A percentile compares a stretch with the other conserved stretches of the same genome.
phyloP scores from a whole-genome alignment of 2,797 vertebrate genomes.

The Sebastes kiyomatsui region DNA sequence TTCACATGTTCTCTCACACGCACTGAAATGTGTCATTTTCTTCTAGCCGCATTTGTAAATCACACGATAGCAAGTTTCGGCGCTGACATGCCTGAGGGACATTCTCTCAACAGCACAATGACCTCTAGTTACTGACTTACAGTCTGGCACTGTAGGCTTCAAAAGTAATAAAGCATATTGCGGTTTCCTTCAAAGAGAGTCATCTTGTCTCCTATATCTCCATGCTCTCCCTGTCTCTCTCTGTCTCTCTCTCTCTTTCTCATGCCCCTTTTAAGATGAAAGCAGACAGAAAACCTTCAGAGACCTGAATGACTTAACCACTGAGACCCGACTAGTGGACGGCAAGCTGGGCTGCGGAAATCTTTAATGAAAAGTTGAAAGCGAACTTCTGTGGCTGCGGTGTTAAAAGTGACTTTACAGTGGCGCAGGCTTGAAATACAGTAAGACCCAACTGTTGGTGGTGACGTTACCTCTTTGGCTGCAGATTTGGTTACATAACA shows the following conservation, averaged over 20 bases:
- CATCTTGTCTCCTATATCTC: constrained; percentile 5
- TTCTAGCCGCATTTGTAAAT: constrained; percentile 8
- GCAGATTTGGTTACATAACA: constrained; percentile 6
- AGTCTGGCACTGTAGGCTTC: constrained; percentile 17
- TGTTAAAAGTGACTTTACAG: constrained; percentile 26
- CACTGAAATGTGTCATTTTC: constrained; percentile 11
- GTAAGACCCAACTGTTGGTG: background rate
- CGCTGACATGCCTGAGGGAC: constrained; percentile 13
- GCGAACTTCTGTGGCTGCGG: constrained; percentile 13
- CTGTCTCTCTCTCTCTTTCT: background rate
- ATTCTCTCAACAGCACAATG: constrained; percentile 46
- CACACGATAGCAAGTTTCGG: constrained; percentile 3
- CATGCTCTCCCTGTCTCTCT: background rate
- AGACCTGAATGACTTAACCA: constrained; percentile 49
- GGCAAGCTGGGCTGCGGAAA: constrained; percentile 34
- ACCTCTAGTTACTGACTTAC: constrained; percentile 54
- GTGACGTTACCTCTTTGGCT: background rate
- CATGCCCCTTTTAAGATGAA: constrained; percentile 59
- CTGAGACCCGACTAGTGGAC: constrained; percentile 13
- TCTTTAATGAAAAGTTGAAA: constrained; percentile 51
- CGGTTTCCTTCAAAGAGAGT: constrained; percentile 31
- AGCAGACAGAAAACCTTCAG: constrained; percentile 57
- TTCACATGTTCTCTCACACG: background rate
- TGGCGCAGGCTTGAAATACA: background rate
- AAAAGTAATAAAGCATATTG: constrained; percentile 55